Conservation (phyloP, 2,888 invertebrate genomes). For the Xylota sylvarum region DNA sequence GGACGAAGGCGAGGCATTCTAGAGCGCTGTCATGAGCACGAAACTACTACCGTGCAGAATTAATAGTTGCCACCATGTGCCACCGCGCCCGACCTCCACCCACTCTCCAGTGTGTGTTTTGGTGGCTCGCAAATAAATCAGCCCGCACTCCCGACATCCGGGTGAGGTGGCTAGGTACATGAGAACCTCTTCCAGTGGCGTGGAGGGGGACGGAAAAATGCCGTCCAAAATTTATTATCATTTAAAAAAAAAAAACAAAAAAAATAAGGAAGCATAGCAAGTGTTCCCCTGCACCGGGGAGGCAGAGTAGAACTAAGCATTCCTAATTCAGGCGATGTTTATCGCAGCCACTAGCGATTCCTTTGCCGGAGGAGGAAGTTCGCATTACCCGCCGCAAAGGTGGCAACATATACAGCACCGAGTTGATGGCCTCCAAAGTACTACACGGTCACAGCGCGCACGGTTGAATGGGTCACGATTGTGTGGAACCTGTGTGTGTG, state of each 20-base stretch:
- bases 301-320: slow-evolving; percentile 53
- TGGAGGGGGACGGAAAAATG: slow-evolving; percentile 48
- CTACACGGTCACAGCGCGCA: slow-evolving; percentile 34
- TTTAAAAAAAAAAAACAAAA: slow-evolving; percentile 42
- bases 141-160: slow-evolving; percentile 49
- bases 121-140: slow-evolving; percentile 71
- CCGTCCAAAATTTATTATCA: slow-evolving; percentile 75
- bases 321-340: slow-evolving; percentile 72
- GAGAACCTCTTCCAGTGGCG: slow-evolving; percentile 12
- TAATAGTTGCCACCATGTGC: slow-evolving; percentile 73
- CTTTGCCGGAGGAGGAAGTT: slow-evolving; percentile 48
- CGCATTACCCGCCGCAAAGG: slow-evolving; percentile 58
- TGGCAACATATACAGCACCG: slow-evolving; percentile 61
- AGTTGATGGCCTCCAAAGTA: slow-evolving; percentile 58
- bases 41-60: slow-evolving; percentile 68
- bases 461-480: slow-evolving; percentile 25
- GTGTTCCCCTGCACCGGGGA: slow-evolving; percentile 23
- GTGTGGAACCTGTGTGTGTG: background rate
- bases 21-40: slow-evolving; percentile 70
- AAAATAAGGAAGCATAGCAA: slow-evolving; percentile 43
- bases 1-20: slow-evolving; percentile 50
- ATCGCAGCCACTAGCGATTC: slow-evolving; percentile 65
- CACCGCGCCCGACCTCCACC: slow-evolving; percentile 14
- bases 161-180: slow-evolving; percentile 24
- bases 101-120: slow-evolving; percentile 51